These are phyloP conservation scores for Scomber scombrus DNA, from an alignment of 2,113 vertebrate genomes.

Conservation along the genomic window DNA sequence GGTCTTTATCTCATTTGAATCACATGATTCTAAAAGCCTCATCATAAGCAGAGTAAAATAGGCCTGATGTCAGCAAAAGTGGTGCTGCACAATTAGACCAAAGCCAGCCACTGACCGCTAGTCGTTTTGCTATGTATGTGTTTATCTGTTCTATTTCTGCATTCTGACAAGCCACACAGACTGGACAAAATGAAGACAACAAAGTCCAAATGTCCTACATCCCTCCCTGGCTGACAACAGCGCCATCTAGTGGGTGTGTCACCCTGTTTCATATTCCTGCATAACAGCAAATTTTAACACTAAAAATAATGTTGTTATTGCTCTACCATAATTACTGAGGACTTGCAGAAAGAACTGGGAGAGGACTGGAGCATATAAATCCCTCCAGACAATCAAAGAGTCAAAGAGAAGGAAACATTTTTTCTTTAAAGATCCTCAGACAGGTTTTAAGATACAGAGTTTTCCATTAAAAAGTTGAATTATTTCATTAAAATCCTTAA, in stretches of 20 bases:
- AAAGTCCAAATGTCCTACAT: background rate
- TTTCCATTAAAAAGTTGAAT: too few relatives aligned
- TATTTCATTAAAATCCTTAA: too few relatives aligned
- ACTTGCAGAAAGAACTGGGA: too few relatives aligned
- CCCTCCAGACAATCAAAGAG: background rate
- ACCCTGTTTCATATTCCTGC: conserved; percentile 33
- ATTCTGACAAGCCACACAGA: conserved; percentile 37
- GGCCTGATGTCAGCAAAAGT: conserved; percentile 29
- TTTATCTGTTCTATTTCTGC: conserved; percentile 71
- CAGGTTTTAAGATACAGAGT: too few relatives aligned
- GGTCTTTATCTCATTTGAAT: conserved; percentile 22
- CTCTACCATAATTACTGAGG: background rate
- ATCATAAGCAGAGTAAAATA: background rate
- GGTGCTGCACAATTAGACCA: conserved; percentile 34
- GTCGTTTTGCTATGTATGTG: conserved; percentile 55
- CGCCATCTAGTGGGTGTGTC: conserved; percentile 59
- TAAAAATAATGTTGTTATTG: background rate
- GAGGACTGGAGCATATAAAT: background rate
- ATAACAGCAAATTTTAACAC: too few relatives aligned
- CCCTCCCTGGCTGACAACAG: background rate
- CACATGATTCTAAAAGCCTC: conserved; percentile 11
- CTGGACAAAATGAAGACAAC: conserved; percentile 39
- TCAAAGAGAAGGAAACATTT: background rate
- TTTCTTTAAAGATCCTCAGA: background rate
- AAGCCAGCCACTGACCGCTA: conserved; percentile 28